Percentiles rank a stretch among this genome's conserved stretches.
These are phyloP conservation scores for Anabacerthia variegaticeps DNA, from an alignment of 2,797 vertebrate genomes.

Conservation along the genomic window DNA sequence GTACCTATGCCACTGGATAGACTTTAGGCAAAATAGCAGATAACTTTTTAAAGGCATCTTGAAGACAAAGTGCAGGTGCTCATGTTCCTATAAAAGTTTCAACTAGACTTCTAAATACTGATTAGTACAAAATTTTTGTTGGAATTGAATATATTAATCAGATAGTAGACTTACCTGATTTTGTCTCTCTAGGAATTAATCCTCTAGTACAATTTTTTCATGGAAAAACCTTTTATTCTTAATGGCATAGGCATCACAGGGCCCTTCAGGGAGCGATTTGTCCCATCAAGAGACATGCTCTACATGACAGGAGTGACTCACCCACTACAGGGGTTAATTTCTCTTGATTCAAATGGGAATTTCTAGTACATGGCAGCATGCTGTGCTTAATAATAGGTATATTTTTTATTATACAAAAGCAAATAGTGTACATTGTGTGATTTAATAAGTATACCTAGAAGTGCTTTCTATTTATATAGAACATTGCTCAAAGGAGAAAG, in stretches of 20 bases:
- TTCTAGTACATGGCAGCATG: not conserved
- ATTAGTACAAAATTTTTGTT: not conserved
- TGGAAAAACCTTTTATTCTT: not conserved
- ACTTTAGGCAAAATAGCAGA: not conserved
- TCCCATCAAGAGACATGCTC: not conserved
- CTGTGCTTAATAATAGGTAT: not conserved
- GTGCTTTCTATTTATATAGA: not conserved
- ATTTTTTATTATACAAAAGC: not conserved
- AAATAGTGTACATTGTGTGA: not conserved
- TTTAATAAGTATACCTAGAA: not conserved
- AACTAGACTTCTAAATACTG: not conserved
- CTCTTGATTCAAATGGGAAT: not conserved
- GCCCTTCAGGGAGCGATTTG: not conserved
- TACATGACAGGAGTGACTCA: not conserved
- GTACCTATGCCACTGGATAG: accelerated
- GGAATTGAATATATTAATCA: not conserved
- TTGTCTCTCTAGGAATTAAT: not conserved
- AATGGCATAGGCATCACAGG: accelerated
- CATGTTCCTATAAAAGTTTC: not conserved
- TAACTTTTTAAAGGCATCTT: not conserved
- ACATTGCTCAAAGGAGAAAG: not conserved
- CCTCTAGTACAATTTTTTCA: not conserved
- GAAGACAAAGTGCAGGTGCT: not conserved
- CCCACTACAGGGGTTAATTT: not conserved
- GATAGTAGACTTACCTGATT: not conserved